Conservation (phyloP, 2,888 invertebrate species). For the Ligdia adustata region DNA sequence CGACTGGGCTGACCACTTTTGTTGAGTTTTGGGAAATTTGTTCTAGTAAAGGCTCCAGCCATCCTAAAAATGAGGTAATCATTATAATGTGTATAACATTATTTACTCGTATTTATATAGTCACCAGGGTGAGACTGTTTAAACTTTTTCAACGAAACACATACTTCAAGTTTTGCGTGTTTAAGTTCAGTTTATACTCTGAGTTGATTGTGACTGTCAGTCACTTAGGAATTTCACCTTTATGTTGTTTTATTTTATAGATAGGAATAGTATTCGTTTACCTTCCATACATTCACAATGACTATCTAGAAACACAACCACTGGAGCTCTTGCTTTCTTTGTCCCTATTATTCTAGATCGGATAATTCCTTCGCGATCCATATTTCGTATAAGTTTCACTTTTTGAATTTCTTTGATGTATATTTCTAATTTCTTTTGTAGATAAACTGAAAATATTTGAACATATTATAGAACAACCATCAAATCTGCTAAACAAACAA, state of each 20-base stretch:
- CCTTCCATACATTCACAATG: slow-evolving; percentile 97
- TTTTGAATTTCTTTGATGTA: slow-evolving; percentile 93
- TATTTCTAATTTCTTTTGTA: slow-evolving; percentile 92
- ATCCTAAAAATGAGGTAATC: slow-evolving; percentile 84
- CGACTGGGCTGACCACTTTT: slow-evolving; percentile 95
- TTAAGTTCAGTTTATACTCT: too few species aligned
- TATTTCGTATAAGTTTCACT: slow-evolving; percentile 92
- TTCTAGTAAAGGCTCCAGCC: slow-evolving; percentile 95
- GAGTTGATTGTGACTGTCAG: too few species aligned
- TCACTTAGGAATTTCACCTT: too few species aligned
- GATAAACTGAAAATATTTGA: slow-evolving; percentile 91
- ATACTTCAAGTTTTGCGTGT: too few species aligned
- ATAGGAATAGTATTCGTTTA: too few species aligned
- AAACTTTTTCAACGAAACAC: too few species aligned
- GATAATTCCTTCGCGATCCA: slow-evolving; percentile 96
- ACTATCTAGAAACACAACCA: slow-evolving; percentile 97
- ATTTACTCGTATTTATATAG: too few species aligned
- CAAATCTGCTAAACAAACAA: too few species aligned
- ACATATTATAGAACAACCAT: too few species aligned
- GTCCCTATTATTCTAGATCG: slow-evolving; percentile 94
- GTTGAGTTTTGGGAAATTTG: slow-evolving; percentile 89
- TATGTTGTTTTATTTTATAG: too few species aligned
- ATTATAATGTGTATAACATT: too few species aligned
- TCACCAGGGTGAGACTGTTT: too few species aligned
- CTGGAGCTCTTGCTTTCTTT: slow-evolving; percentile 88